Conservation (phyloP, 2,797 vertebrate species). For the Harpagifer antarcticus region DNA sequence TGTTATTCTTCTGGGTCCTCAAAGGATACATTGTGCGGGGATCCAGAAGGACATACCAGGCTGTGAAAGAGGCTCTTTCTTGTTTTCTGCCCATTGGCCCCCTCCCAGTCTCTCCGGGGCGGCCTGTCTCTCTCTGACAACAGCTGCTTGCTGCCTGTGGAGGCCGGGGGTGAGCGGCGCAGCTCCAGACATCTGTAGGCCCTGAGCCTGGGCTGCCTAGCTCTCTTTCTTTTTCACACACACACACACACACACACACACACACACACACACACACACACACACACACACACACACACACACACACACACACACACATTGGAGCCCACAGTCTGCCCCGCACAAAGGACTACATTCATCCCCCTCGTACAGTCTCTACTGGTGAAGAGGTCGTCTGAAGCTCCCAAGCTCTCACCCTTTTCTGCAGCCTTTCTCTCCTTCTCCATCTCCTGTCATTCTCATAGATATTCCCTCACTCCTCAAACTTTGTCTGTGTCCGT, state of each 20-base stretch:
- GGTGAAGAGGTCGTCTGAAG: slow-evolving; percentile 82
- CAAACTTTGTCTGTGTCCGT: slow-evolving; percentile 20
- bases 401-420: slow-evolving; percentile 70
- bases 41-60: slow-evolving; percentile 88
- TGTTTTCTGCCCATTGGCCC: slow-evolving; percentile 83
- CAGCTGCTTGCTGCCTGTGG: slow-evolving; percentile 84
- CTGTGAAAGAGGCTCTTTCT: slow-evolving; percentile 89
- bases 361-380: slow-evolving; percentile 76
- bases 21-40: slow-evolving; percentile 89
- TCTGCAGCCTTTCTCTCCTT: slow-evolving; percentile 49
- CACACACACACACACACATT: slow-evolving; percentile 63
- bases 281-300: slow-evolving; percentile 39
- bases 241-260: slow-evolving; percentile 23
- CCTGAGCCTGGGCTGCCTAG: slow-evolving; percentile 75
- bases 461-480: slow-evolving; percentile 43
- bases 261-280: slow-evolving; percentile 48
- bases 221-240: slow-evolving; percentile 69
- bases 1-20: slow-evolving; percentile 88
- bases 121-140: slow-evolving; percentile 84
- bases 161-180: slow-evolving; percentile 76
- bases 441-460: slow-evolving; percentile 58
- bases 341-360: slow-evolving; percentile 87
- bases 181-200: slow-evolving; percentile 86
- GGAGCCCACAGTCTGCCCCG: slow-evolving; percentile 77
- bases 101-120: slow-evolving; percentile 84